Evolutionary conservation across 1,140 invertebrate genomes (phyloP).

Genomic region (Penaeus vannamei): DNA sequence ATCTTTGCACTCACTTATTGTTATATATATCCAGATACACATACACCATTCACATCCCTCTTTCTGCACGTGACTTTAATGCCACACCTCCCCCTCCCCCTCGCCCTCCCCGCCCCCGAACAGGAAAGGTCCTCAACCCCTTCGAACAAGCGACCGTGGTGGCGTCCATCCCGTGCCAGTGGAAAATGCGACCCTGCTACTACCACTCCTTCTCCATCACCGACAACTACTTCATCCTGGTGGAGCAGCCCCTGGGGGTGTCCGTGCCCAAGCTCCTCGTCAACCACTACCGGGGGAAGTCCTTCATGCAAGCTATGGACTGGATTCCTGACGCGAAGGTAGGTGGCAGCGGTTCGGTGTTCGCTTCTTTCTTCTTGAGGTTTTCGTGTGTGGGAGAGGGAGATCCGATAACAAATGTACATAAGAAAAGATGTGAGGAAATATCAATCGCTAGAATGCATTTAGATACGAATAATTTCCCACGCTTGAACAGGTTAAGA

Average conservation of each 20-base stretch:
- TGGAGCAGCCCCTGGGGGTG: slow-evolving; percentile 69
- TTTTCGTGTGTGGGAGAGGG: not conserved
- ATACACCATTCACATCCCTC: not conserved
- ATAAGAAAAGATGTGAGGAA: too few relatives aligned
- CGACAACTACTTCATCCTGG: slow-evolving; percentile 70
- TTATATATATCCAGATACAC: not conserved
- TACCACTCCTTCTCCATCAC: slow-evolving; percentile 71
- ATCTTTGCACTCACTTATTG: not conserved
- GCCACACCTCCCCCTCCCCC: too few relatives aligned
- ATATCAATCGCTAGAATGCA: too few relatives aligned
- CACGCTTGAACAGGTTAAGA: too few relatives aligned
- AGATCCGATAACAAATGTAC: not conserved
- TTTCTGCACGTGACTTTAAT: not conserved
- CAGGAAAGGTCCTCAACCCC: not conserved
- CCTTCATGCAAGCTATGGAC: slow-evolving; percentile 72
- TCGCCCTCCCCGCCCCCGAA: not conserved
- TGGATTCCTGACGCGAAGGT: slow-evolving; percentile 73
- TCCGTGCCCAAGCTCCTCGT: slow-evolving; percentile 69
- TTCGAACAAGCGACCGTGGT: slow-evolving; percentile 62
- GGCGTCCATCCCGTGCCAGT: slow-evolving; percentile 66
- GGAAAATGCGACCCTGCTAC: slow-evolving; percentile 62
- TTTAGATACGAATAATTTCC: too few relatives aligned
- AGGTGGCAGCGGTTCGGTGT: not conserved
- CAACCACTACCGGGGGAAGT: slow-evolving; percentile 71
- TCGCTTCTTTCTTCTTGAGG: not conserved